These are phyloP conservation scores for Cyprinodon diabolis DNA, from an alignment of 2,797 vertebrate genomes.

Conservation along the genomic window DNA sequence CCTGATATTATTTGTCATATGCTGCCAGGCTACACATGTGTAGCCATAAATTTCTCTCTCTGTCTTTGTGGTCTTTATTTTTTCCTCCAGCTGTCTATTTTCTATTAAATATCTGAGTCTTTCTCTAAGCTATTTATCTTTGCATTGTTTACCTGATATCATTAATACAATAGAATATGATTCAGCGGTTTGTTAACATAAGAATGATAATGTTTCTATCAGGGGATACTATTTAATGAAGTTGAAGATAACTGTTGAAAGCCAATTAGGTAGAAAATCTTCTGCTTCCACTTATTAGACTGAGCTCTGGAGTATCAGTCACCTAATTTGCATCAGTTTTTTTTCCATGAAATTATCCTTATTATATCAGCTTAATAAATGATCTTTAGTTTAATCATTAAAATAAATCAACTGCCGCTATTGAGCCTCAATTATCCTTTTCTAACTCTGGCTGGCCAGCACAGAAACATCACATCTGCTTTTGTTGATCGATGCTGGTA, in stretches of 20 bases:
- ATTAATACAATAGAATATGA: not conserved
- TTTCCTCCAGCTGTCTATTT: not conserved
- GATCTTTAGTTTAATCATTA: not conserved
- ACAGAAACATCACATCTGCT: not conserved
- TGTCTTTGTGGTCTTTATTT: not conserved
- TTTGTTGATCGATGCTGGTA: not conserved
- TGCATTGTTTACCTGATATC: not conserved
- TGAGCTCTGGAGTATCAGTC: not conserved
- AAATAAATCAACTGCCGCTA: conserved; percentile 1
- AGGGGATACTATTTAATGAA: not conserved
- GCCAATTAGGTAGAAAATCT: not conserved
- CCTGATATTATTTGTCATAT: conserved; percentile 4
- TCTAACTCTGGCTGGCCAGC: not conserved
- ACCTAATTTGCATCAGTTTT: conserved; percentile 2
- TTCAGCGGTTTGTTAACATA: not conserved
- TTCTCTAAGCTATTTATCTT: too few species aligned
- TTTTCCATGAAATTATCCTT: conserved; percentile 2
- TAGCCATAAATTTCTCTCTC: not conserved
- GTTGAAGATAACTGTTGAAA: conserved; percentile 2
- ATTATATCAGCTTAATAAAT: conserved; percentile 5
- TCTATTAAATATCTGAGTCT: not conserved
- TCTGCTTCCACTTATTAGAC: not conserved
- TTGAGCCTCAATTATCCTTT: not conserved
- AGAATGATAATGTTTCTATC: not conserved
- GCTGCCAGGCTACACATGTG: conserved; percentile 1